Conservation (phyloP, 1,140 invertebrate species). For the Drosophila equinoxialis region DNA sequence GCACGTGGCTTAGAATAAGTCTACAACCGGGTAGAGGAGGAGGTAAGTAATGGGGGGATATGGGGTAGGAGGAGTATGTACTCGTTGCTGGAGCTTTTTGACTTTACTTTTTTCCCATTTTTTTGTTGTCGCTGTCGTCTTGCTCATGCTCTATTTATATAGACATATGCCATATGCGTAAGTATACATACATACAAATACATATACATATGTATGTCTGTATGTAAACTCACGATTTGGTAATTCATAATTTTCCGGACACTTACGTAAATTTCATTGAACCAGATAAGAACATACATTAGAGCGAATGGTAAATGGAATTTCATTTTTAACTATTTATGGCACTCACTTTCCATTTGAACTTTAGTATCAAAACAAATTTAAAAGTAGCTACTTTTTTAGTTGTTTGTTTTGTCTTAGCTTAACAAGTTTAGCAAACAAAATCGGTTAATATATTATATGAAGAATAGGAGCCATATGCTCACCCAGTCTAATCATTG, state of each 20-base stretch:
- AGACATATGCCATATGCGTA: constrained; percentile 8
- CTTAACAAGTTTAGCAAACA: too few relatives aligned
- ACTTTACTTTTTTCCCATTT: not conserved
- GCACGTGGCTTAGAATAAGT: constrained; percentile 6
- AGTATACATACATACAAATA: not conserved
- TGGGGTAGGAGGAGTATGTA: not conserved
- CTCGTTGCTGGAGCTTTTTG: constrained; percentile 1
- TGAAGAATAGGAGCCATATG: too few relatives aligned
- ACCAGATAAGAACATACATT: constrained; percentile 19
- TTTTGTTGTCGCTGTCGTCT: not conserved
- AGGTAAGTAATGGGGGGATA: too few relatives aligned
- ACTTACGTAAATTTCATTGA: constrained; percentile 58
- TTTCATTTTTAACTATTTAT: not conserved
- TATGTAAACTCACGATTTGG: constrained; percentile 23
- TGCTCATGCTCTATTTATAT: constrained; percentile 13
- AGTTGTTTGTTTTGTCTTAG: too few relatives aligned
- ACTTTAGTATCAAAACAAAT: not conserved
- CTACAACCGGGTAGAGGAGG: not conserved
- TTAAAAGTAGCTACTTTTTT: too few relatives aligned
- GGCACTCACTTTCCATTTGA: not conserved
- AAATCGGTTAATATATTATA: too few relatives aligned
- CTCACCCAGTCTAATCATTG: too few relatives aligned
- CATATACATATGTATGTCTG: constrained; percentile 18
- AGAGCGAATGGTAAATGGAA: not conserved
- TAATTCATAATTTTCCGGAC: constrained; percentile 64